Evolutionary conservation across 2,113 vertebrate genomes (phyloP), one percentile per base, ranked within the genome.

Genomic region (Chaetura pelagica): DNA sequence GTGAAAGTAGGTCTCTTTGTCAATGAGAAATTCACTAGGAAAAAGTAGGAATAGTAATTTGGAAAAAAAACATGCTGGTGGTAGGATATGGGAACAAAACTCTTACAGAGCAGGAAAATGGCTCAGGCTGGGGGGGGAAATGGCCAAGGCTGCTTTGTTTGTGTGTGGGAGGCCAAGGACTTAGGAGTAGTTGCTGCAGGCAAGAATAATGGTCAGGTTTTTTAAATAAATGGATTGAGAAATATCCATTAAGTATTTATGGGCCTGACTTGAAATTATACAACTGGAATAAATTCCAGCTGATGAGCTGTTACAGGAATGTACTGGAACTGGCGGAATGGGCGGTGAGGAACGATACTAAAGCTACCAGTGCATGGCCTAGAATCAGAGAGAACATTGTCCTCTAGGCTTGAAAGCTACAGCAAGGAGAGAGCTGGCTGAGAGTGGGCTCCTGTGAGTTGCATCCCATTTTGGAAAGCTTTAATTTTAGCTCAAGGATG

Each of bases 11-110:
- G 32, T 38, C 11, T 16, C 34, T 63, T 14, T 48, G 30, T 54
- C 51, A n/a, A 4, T 34, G 29, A 67, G 24, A 38, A 26, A 58
- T 48, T 38, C 12, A 6, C 8, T 58, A 11, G 42, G 54, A 35
- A n/a, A 66, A 71, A 48, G 6, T 4, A 22, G 34, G n/a, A 51
- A 18, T 21, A 30, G 18, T 22, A 64, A 10, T 8, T 15, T 17
- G 11, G 4, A 7, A 2, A 6, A 22, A 6, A 9, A 2, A 6
- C 6, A 19, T 48, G n/a, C 13, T 14, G 7, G 32, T 4, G 51
- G 8, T 64, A 48, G 22, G 54, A n/a, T 19, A 46, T 9, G 7
- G 5, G 57, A n/a, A 49, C 23, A 42, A 59, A 69, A 78, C 4
- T 18, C 29, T 40, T 26, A 38, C 62, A n/a, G 61, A 22, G 34